These are phyloP conservation scores for Lophochroa leadbeateri DNA, from an alignment of 2,113 vertebrate species.

Conservation along the genomic window DNA sequence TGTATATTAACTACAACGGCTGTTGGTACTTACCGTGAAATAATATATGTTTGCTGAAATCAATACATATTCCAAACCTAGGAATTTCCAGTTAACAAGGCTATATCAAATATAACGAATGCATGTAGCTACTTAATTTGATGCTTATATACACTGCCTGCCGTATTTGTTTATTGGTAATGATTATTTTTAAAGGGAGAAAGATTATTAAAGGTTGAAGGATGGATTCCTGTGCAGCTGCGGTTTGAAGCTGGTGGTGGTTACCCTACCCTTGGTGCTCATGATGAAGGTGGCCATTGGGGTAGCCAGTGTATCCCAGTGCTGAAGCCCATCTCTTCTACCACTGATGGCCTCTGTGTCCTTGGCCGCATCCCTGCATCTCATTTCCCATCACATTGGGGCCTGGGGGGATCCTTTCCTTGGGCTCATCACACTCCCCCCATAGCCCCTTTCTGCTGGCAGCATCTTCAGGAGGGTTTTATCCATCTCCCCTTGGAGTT, in stretches of 20 bases:
- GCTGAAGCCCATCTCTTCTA: not conserved
- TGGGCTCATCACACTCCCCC: too few relatives aligned
- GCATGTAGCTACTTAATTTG: conserved; percentile 54
- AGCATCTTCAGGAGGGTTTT: not conserved
- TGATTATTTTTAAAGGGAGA: conserved; percentile 50
- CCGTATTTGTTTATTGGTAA: conserved; percentile 39
- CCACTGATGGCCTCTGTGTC: rapidly evolving
- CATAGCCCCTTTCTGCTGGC: not conserved
- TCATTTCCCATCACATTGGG: rapidly evolving
- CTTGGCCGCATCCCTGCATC: not conserved
- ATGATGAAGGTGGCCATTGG: rapidly evolving
- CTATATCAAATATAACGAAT: conserved; percentile 57
- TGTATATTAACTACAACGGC: conserved; percentile 80
- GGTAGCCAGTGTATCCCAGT: rapidly evolving
- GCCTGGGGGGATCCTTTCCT: not conserved
- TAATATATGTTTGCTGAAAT: conserved; percentile 77
- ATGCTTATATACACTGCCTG: conserved; percentile 54
- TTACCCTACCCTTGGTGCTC: not conserved
- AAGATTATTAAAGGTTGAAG: conserved; percentile 26
- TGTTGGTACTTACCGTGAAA: conserved; percentile 78
- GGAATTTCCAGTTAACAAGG: conserved; percentile 72
- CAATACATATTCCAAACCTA: conserved; percentile 72
- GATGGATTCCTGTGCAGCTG: not conserved
- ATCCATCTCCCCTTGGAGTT: not conserved
- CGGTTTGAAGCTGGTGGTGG: not conserved